Conservation (phyloP, 1,140 invertebrate genomes). For the Acromyrmex echinatior region DNA sequence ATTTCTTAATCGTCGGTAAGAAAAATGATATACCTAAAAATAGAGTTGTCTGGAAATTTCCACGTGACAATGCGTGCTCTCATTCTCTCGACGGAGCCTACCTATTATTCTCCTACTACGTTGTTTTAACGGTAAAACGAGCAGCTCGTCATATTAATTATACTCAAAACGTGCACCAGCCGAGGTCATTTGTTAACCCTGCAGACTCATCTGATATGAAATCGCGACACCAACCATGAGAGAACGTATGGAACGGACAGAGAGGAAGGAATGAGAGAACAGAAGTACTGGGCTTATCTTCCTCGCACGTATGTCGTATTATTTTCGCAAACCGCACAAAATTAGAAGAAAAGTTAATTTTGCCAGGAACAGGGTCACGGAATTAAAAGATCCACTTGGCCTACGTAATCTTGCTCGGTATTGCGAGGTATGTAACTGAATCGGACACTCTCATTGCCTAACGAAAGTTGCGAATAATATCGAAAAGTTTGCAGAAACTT, state of each 20-base stretch:
- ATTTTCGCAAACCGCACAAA: constrained; percentile 49
- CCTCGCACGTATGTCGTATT: constrained; percentile 56
- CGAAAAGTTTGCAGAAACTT: constrained; percentile 1
- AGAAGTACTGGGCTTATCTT: constrained; percentile 47
- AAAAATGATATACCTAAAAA: constrained; percentile 6
- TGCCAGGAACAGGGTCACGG: constrained; percentile 23
- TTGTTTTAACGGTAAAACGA: constrained; percentile 78
- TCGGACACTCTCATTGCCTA: constrained; percentile 16
- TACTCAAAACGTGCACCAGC: constrained; percentile 59
- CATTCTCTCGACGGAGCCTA: constrained; percentile 15
- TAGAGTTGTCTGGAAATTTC: constrained; percentile 33
- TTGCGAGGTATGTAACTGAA: constrained; percentile 21
- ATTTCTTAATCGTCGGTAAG: background rate
- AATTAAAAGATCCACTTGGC: constrained; percentile 58
- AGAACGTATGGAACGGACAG: constrained; percentile 16
- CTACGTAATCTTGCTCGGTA: constrained; percentile 27
- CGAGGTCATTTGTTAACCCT: constrained; percentile 71
- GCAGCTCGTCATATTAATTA: constrained; percentile 79
- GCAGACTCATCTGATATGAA: constrained; percentile 71
- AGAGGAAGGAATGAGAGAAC: constrained; percentile 21
- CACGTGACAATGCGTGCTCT: constrained; percentile 13
- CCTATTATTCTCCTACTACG: constrained; percentile 77
- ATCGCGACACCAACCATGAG: constrained; percentile 52
- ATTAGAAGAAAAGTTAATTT: constrained; percentile 66
- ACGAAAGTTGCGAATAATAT: constrained; percentile 20